Base-by-base conservation (phyloP, 2,888 invertebrate species). In the Tenthredo livida region DNA sequence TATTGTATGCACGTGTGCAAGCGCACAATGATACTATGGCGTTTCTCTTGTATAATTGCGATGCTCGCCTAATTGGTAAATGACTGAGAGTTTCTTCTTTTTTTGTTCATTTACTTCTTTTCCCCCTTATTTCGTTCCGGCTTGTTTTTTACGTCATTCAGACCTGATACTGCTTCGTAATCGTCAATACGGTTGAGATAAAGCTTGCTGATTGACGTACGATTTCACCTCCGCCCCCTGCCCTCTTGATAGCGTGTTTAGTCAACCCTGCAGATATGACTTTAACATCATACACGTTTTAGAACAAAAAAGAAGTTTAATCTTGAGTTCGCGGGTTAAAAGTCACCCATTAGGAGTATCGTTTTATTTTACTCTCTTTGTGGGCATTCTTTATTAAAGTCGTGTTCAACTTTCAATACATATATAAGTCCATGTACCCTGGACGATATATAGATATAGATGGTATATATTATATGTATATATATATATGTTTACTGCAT, bases 191-290 rank as follows among this genome's bases (percentile, higher is more conserved):
- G 21, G 12, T 17, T 12, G 5, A 73, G 72, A 43, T 40, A 43
- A 40, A 73, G 72, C 43, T 70, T 37, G 72, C 72, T 21, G 40
- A 77, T 54, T 77, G 77, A 77, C 77, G 77, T 77, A 77, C 29
- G 33, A 54, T 77, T 29, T 77, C 77, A 40, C 47, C 33, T 54
- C 33, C 77, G 33, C 54, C 77, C 77, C 77, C 2, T 54, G 54
- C 50, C 17, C 77, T 54, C 29, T 54, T 54, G 47, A 50, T 50
- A 73, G 10, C 72, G 21, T 15, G 21, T 43, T 43, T 43, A 73
- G 43, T 73, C 72, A 73, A 21, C 72, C 72, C 21, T 43, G 43
- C 40, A 73, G 72, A 73, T 73, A 73, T 40, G 25, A 73, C 77
- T 33, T 54, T 33, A 77, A 43, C 40, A 43, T 25, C 40, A 4